Evolutionary conservation across 2,888 invertebrate species (phyloP).

Genomic region (Harpagoxenus sublaevis): DNA sequence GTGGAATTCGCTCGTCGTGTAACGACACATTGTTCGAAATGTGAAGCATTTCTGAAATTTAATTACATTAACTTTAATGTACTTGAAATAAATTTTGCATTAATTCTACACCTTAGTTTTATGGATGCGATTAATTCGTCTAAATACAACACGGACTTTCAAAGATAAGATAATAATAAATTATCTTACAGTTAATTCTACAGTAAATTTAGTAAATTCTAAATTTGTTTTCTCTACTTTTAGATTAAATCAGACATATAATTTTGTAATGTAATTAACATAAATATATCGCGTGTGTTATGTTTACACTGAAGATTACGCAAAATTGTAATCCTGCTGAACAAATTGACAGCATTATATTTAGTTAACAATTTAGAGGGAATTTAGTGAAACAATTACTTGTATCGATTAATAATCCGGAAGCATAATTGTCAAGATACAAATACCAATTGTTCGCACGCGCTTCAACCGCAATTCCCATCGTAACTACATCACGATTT

Average conservation of each 20-base stretch:
- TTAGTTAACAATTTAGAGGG: neutral
- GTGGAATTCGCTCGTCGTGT: conserved; percentile 26
- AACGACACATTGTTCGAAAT: conserved; percentile 27
- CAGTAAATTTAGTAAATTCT: neutral
- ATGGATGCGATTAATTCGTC: neutral
- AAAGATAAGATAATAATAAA: neutral
- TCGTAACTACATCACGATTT: conserved; percentile 25
- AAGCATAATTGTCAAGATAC: neutral
- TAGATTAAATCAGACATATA: neutral
- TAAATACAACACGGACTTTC: neutral
- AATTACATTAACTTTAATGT: neutral
- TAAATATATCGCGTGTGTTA: neutral
- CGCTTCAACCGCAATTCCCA: neutral
- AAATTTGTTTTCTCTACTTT: neutral
- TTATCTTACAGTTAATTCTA: too few relatives aligned
- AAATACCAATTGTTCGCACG: conserved; percentile 10
- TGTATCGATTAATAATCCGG: conserved; percentile 9
- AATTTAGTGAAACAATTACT: neutral
- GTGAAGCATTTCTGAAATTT: neutral
- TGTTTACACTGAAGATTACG: neutral
- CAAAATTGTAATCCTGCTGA: neutral
- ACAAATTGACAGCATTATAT: too few relatives aligned
- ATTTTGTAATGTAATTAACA: neutral
- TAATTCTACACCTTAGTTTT: neutral
- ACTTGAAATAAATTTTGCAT: neutral